These are phyloP conservation scores for Athripsodes cinereus DNA, from an alignment of 2,888 invertebrate genomes.

Conservation along the genomic window DNA sequence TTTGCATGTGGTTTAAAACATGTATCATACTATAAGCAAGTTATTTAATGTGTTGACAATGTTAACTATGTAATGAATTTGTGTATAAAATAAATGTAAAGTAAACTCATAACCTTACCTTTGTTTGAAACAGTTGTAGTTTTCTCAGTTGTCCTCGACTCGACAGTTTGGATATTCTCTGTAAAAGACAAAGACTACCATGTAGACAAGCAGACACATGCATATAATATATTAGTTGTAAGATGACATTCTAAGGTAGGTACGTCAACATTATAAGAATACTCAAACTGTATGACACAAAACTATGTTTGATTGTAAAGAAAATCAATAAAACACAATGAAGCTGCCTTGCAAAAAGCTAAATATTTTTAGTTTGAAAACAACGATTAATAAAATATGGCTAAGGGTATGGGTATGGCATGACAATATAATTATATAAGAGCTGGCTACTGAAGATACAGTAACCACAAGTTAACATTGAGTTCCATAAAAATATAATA, in stretches of 20 bases:
- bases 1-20: too few species aligned
- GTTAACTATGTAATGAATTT: too few species aligned
- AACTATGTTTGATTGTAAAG: neutral
- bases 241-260: neutral
- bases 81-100: neutral
- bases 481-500: too few species aligned
- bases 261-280: neutral
- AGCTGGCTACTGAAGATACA: too few species aligned
- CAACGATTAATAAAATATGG: slow-evolving; percentile 10
- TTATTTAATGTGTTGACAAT: too few species aligned
- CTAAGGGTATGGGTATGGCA: slow-evolving; percentile 23
- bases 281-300: neutral
- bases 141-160: slow-evolving; percentile 20
- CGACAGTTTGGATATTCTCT: slow-evolving; percentile 23
- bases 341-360: slow-evolving; percentile 26
- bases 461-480: too few species aligned
- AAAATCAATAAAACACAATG: slow-evolving; percentile 21
- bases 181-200: slow-evolving; percentile 18
- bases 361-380: slow-evolving; percentile 23
- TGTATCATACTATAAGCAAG: too few species aligned
- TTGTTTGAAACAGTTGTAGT: slow-evolving; percentile 23
- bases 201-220: slow-evolving; percentile 5
- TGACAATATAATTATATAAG: too few species aligned
- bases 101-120: slow-evolving; percentile 16
- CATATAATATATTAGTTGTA: neutral